Evolutionary conservation across 1,140 invertebrate genomes (phyloP).

Genomic region (Euwallacea fornicatus): DNA sequence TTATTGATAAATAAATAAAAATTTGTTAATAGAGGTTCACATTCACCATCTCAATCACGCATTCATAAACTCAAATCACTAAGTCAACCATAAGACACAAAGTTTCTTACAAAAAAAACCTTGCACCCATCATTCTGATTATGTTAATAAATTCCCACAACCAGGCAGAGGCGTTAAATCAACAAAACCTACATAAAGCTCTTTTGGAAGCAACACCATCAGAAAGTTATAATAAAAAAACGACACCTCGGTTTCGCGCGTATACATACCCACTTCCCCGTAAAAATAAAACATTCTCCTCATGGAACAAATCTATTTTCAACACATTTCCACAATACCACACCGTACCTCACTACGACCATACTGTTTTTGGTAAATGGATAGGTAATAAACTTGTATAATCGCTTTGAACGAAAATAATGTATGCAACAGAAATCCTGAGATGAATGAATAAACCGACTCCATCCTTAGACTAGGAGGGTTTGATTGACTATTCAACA

Average conservation of each 20-base stretch:
- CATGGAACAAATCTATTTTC: constrained; percentile 5
- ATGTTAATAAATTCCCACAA: not conserved
- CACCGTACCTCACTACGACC: not conserved
- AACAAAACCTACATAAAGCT: not conserved
- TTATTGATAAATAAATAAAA: no score
- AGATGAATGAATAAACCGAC: constrained; percentile 35
- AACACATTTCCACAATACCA: not conserved
- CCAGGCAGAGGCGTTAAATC: not conserved
- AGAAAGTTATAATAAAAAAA: not conserved
- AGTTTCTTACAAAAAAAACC: no score
- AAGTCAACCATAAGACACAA: no score
- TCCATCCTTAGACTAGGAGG: not conserved
- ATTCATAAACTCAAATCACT: no score
- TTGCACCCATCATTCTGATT: no score
- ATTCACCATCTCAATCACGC: no score
- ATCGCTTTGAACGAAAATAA: constrained; percentile 25
- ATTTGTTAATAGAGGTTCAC: no score
- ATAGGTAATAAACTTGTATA: constrained; percentile 22
- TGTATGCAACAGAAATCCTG: constrained; percentile 33
- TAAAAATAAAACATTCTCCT: constrained; percentile 37
- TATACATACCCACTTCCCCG: constrained; percentile 32
- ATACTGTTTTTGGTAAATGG: constrained; percentile 21
- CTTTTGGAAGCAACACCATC: no score
- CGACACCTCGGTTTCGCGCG: not conserved
- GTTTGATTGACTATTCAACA: no score